These are phyloP conservation scores for Otolemur garnettii DNA, from an alignment of 2,113 vertebrate genomes.

Conservation along the genomic window DNA sequence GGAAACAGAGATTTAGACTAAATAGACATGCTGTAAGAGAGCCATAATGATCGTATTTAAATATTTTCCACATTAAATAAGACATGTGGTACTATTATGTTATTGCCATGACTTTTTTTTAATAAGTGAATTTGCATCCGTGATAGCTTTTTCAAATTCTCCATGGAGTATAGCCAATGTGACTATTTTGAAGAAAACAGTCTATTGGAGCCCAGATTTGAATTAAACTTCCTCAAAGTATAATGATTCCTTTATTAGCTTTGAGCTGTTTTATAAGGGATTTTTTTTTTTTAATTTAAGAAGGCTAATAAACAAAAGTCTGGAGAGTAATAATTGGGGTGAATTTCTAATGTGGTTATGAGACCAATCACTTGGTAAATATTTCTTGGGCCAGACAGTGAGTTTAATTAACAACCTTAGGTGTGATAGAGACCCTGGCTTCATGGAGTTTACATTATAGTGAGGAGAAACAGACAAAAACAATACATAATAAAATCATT, in stretches of 20 bases:
- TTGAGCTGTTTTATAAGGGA: slow-evolving; percentile 44
- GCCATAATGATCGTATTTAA: slow-evolving; percentile 58
- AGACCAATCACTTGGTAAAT: not conserved
- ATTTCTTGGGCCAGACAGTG: slow-evolving; percentile 15
- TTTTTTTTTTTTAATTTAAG: not conserved
- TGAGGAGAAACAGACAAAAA: not conserved
- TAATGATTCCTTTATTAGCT: slow-evolving; percentile 65
- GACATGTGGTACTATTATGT: not conserved
- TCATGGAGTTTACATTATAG: not conserved
- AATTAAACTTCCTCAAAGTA: slow-evolving; percentile 49
- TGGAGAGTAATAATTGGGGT: not conserved
- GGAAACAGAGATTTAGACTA: slow-evolving; percentile 61
- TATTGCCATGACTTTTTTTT: slow-evolving; percentile 10
- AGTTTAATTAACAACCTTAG: not conserved
- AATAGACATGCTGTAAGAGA: slow-evolving; percentile 46
- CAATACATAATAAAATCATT: not conserved
- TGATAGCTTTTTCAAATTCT: not conserved
- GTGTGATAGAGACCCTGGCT: not conserved
- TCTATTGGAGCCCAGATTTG: not conserved
- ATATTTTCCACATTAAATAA: slow-evolving; percentile 71
- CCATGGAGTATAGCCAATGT: not conserved
- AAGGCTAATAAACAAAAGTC: slow-evolving; percentile 6
- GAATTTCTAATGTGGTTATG: slow-evolving; percentile 14
- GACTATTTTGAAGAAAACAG: slow-evolving; percentile 55
- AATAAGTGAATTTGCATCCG: slow-evolving; percentile 49